Evolutionary conservation across 2,797 vertebrate species (phyloP), one percentile per base, ranked within the genome.

Genomic region (Valencia hispanica): DNA sequence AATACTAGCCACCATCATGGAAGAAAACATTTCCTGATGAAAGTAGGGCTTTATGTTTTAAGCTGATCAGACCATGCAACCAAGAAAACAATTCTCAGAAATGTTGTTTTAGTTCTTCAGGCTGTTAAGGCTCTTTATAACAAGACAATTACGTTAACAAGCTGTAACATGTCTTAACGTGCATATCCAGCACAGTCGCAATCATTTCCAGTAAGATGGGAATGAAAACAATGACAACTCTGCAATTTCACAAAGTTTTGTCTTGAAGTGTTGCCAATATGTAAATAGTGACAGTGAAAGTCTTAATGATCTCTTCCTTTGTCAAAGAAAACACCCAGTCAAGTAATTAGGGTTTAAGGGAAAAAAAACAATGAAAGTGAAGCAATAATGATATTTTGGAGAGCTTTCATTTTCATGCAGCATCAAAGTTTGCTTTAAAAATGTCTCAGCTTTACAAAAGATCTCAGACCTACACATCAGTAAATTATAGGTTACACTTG

Each of bases 241-340:
- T 50, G 36, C 75, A 82, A 78, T 79, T 86, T 57, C 50, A 83
- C 48, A 70, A n/a, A 81, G 83, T 83, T 88, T 80, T 77, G 75
- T 79, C 74, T 84, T 79, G 68, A 86, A 57, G 57, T 79, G 48
- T 80, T 63, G 45, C 41, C 59, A 32, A 43, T 65, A 32, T 51
- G 59, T 47, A 53, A 81, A 75, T 74, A 63, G 72, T 51, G 74
- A 36, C 72, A 82, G 36, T 77, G 63, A 78, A 47, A 79, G 70
- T 73, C 43, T 84, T 68, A 86, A 73, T 82, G 15, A 72, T 84
- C 68, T 68, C 34, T 32, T 70, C 17, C 43, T 61, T 48, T 72
- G 63, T 45, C 14, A 43, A 7, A 25, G 6, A n/a, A 43, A 66
- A 27, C 39, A 15, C 11, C 39, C 39, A 3, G 15, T n/a, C n/a